phyloP scores from a whole-genome alignment of 2,113 vertebrate genomes.

The Ceyx melanurus region DNA sequence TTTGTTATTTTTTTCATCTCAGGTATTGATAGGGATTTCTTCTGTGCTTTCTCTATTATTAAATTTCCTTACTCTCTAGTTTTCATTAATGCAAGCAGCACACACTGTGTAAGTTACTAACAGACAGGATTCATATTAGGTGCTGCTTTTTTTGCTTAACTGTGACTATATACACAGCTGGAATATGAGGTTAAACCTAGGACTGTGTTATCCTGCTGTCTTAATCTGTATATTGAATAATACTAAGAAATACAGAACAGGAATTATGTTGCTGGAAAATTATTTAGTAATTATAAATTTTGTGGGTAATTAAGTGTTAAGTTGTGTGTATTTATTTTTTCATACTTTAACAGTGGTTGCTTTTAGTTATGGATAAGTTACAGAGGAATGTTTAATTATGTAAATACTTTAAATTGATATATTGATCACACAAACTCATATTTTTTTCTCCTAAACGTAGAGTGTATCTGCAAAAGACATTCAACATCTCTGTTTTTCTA shows the following conservation, averaged over 20 bases:
- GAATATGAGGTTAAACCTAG: background rate
- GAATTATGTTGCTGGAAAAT: background rate
- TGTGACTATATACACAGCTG: background rate
- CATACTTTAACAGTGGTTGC: background rate
- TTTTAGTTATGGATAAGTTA: background rate
- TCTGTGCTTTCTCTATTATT: background rate
- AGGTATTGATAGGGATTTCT: background rate
- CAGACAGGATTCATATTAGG: background rate
- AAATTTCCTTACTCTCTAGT: background rate
- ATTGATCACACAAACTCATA: background rate
- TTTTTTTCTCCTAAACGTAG: background rate
- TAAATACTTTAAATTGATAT: background rate
- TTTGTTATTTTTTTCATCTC: background rate
- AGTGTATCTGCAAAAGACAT: background rate
- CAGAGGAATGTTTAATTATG: background rate
- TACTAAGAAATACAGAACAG: background rate
- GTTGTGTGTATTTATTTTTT: background rate
- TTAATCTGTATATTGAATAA: background rate
- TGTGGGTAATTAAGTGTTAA: background rate
- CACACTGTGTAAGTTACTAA: background rate
- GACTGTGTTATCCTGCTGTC: background rate
- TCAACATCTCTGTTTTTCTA: background rate
- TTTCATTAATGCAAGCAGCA: background rate
- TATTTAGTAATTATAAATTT: background rate
- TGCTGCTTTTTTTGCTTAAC: background rate